Evolutionary conservation across 2,113 vertebrate genomes (phyloP), one percentile per base, ranked within the genome.

Genomic region (Malaclemys terrapin): DNA sequence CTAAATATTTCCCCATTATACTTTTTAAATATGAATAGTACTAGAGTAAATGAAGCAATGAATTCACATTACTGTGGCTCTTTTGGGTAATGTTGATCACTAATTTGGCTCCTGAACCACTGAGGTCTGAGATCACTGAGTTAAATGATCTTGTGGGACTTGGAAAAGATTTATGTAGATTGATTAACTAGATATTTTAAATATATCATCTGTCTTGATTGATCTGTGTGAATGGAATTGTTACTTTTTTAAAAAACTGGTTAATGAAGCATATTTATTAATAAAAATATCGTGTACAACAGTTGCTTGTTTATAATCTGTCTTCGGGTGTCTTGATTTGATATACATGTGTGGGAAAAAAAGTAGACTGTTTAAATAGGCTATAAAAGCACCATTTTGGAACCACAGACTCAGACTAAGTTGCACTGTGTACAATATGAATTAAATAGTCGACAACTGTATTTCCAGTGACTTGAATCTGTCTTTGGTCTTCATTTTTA

Each of bases 401-500:
- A 91, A 92, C 72, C 24, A 47, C 20, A 84, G 80, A 35, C 3
- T 56, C 35, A 65, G 45, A 83, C 72, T 47, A 80, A 65, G 2
- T 84, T 91, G 87, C 16, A 8, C 4, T 31, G 4, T 29, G n/a
- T 90, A 88, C 88, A 49, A 72, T 94, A 91, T 54, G 80, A 79
- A 59, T 84, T 59, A 29, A 90, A 59, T 88, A 93, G 85, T 80
- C 87, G 16, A 16, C n/a, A 83, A 84, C 89, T 89, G n/a, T 10
- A 42, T 50, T 91, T 38, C 19, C 19, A 76, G 57, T 3, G 4
- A 24, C 27, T 88, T 84, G 22, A 56, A 76, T 84, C 54, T 91
- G 80, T 76, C 38, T 91, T 47, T 59, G 38, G 1, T 88, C 82
- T 84, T 96, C 49, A 8, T 78, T 95, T 96, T 65, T n/a, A 85